Conservation (phyloP, 2,888 invertebrate genomes). For the Phragmatobia fuliginosa region DNA sequence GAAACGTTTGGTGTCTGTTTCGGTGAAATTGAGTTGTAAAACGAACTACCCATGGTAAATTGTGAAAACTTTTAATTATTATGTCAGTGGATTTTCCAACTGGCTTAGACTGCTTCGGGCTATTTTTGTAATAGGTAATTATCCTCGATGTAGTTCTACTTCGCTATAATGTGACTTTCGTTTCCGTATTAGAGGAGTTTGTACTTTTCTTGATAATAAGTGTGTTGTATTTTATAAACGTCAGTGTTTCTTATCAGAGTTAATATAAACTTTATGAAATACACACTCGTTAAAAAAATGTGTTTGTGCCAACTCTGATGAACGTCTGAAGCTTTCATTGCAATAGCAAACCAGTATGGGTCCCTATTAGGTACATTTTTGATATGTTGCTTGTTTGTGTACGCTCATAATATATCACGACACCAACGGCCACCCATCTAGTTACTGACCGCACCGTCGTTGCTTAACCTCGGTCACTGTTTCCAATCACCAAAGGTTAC, state of each 20-base stretch:
- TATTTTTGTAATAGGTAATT: constrained; percentile 18
- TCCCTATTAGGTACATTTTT: too few species aligned
- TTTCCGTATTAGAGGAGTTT: constrained; percentile 7
- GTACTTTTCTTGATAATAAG: neutral
- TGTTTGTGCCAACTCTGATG: too few species aligned
- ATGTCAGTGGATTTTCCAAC: constrained; percentile 28
- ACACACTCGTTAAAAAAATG: neutral
- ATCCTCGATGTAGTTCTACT: neutral
- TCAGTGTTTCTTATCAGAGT: neutral
- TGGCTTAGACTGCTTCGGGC: constrained; percentile 8
- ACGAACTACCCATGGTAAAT: constrained; percentile 34
- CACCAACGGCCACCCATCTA: too few species aligned
- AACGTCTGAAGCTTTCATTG: too few species aligned
- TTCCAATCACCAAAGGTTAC: too few species aligned
- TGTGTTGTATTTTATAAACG: neutral
- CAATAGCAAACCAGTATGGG: too few species aligned
- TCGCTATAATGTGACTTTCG: neutral
- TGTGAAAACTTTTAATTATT: constrained; percentile 46
- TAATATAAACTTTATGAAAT: too few species aligned
- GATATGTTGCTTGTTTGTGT: too few species aligned
- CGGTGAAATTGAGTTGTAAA: constrained; percentile 43
- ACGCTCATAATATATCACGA: too few species aligned
- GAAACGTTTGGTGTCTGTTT: constrained; percentile 40
- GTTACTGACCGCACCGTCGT: too few species aligned
- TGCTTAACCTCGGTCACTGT: too few species aligned